A percentile compares a stretch with the other conserved stretches of the same genome.
Conservation (phyloP, 2,113 vertebrate genomes). For the human (Homo sapiens) region DNA sequence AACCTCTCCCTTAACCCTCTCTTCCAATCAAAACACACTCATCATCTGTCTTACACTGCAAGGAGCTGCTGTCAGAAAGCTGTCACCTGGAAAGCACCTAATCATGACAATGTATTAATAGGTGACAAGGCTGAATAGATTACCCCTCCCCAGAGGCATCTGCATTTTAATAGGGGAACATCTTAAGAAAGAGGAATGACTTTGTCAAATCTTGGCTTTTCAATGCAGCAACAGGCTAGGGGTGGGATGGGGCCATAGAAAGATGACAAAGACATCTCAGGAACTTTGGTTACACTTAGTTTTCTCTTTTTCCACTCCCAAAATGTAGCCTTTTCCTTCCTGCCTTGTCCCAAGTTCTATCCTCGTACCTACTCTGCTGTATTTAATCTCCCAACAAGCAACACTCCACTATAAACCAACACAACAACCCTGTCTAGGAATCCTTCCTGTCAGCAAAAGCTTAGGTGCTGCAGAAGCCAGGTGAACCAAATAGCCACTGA, state of each 20-base stretch:
- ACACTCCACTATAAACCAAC: neutral
- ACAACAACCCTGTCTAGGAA: neutral
- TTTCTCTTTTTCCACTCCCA: neutral
- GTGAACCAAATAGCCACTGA: neutral
- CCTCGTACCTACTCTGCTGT: neutral
- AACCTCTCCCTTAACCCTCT: neutral
- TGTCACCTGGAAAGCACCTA: slow-evolving; percentile 32
- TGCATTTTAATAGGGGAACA: slow-evolving; percentile 44
- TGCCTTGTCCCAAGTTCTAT: neutral
- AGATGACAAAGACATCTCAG: neutral
- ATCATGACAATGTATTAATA: slow-evolving; percentile 51
- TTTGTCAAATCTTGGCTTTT: slow-evolving; percentile 3
- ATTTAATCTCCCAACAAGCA: neutral
- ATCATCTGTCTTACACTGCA: slow-evolving; percentile 55
- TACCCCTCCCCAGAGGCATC: neutral
- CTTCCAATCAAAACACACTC: slow-evolving; percentile 37
- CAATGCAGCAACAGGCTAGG: neutral
- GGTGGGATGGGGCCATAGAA: neutral
- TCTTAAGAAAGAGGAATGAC: neutral
- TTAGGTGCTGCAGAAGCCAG: neutral
- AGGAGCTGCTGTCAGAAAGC: slow-evolving; percentile 49
- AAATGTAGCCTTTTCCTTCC: neutral
- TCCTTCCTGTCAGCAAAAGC: neutral
- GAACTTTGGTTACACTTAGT: neutral
- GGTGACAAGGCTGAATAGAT: slow-evolving; percentile 14